These are phyloP conservation scores for Pharmacophagus antenor DNA, from an alignment of 2,888 invertebrate species.

Conservation along the genomic window DNA sequence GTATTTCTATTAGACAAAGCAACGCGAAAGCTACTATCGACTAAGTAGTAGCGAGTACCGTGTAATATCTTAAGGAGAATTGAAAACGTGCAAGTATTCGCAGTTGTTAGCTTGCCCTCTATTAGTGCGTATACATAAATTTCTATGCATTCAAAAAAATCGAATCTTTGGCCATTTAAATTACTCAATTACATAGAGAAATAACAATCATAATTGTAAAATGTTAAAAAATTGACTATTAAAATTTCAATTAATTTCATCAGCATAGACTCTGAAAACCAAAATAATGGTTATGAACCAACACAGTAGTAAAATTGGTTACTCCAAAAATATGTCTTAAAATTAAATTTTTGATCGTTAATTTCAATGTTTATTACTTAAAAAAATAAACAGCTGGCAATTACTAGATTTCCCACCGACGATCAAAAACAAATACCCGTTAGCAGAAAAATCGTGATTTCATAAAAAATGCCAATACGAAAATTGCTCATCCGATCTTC, in stretches of 20 bases:
- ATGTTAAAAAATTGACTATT: too few relatives aligned
- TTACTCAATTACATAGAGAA: too few relatives aligned
- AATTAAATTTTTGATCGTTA: too few relatives aligned
- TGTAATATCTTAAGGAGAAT: slow-evolving; percentile 72
- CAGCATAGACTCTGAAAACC: too few relatives aligned
- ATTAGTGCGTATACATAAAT: slow-evolving; percentile 38
- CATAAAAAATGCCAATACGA: slow-evolving; percentile 72
- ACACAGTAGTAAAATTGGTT: too few relatives aligned
- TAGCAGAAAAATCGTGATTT: slow-evolving; percentile 52
- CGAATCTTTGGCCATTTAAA: not conserved
- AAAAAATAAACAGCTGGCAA: not conserved
- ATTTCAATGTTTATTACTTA: not conserved
- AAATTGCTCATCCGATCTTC: slow-evolving; percentile 62
- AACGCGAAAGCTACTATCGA: slow-evolving; percentile 48
- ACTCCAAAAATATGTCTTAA: too few relatives aligned
- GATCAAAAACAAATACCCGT: slow-evolving; percentile 41
- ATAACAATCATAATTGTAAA: too few relatives aligned
- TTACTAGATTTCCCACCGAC: slow-evolving; percentile 30
- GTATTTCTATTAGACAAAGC: slow-evolving; percentile 46
- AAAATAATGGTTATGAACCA: too few relatives aligned
- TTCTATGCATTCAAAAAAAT: slow-evolving; percentile 30
- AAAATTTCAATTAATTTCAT: too few relatives aligned
- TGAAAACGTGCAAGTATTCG: slow-evolving; percentile 72
- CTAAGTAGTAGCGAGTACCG: slow-evolving; percentile 51
- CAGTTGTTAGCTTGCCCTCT: slow-evolving; percentile 47